These are phyloP conservation scores for Premnoplex brunnescens DNA, from an alignment of 2,797 vertebrate genomes.

Conservation along the genomic window DNA sequence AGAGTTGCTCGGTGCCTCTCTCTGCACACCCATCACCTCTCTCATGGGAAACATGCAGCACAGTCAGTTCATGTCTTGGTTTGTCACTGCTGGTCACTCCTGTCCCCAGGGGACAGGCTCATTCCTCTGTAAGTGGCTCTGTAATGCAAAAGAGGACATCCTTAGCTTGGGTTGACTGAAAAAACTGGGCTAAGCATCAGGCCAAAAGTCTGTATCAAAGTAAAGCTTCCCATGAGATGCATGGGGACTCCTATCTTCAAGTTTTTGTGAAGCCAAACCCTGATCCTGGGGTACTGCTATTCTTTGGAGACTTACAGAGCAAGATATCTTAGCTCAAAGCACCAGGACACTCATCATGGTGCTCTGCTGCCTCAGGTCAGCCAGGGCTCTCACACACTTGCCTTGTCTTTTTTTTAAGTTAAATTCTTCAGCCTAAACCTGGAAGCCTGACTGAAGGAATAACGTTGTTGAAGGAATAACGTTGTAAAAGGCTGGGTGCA, in stretches of 20 bases:
- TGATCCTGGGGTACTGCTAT: neutral
- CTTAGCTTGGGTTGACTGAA: neutral
- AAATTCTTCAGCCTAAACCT: neutral
- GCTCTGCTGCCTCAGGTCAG: neutral
- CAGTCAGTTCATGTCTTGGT: neutral
- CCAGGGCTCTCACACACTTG: neutral
- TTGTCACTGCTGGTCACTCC: neutral
- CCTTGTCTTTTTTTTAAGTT: neutral
- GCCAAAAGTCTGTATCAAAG: neutral
- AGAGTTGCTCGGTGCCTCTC: neutral
- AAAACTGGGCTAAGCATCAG: neutral
- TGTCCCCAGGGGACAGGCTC: neutral
- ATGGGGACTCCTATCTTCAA: rapidly evolving
- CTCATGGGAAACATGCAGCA: neutral
- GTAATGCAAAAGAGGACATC: neutral
- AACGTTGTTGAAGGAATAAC: neutral
- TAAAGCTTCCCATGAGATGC: neutral
- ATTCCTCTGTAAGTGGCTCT: neutral
- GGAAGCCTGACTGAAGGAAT: neutral
- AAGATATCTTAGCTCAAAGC: neutral
- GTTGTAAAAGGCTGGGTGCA: neutral
- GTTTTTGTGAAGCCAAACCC: neutral
- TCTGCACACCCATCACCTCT: neutral
- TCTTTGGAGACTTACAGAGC: neutral
- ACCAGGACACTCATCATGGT: neutral